phyloP scores from a whole-genome alignment of 2,888 invertebrate genomes.

The Ornithoptera alexandrae region DNA sequence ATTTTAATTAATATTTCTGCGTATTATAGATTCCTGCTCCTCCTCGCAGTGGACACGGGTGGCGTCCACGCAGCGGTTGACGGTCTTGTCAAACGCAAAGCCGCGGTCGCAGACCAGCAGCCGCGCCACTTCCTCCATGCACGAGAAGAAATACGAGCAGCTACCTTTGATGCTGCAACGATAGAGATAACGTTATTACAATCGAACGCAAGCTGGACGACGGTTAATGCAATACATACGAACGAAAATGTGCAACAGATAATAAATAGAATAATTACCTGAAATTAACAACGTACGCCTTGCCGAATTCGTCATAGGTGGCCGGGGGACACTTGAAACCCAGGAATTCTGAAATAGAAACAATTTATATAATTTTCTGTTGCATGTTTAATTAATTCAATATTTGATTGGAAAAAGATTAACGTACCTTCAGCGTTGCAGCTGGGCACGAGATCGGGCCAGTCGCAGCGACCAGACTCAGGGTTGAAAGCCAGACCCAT shows the following conservation, averaged over 20 bases:
- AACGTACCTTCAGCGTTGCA: slow-evolving; percentile 80
- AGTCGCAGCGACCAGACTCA: slow-evolving; percentile 86
- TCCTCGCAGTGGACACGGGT: slow-evolving; percentile 21
- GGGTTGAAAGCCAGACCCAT: slow-evolving; percentile 88
- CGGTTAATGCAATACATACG: neutral
- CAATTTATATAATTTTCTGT: neutral
- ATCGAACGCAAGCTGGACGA: neutral
- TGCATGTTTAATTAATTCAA: neutral
- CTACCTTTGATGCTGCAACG: slow-evolving; percentile 48
- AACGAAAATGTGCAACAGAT: neutral
- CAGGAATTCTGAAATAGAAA: slow-evolving; percentile 49
- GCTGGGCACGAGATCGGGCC: slow-evolving; percentile 88
- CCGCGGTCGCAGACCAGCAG: slow-evolving; percentile 58
- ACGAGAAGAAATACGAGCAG: slow-evolving; percentile 60
- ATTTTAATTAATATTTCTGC: neutral
- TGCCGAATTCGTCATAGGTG: slow-evolving; percentile 44
- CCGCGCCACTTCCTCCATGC: slow-evolving; percentile 47
- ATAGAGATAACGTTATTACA: neutral
- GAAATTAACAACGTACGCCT: slow-evolving; percentile 46
- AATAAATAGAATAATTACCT: slow-evolving; percentile 40
- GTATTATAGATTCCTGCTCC: neutral
- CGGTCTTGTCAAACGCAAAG: slow-evolving; percentile 48
- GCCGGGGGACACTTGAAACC: slow-evolving; percentile 55
- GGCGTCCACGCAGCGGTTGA: slow-evolving; percentile 36
- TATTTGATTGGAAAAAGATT: neutral